phyloP scores from a whole-genome alignment of 2,888 invertebrate genomes.

The Synanthedon myopaeformis region DNA sequence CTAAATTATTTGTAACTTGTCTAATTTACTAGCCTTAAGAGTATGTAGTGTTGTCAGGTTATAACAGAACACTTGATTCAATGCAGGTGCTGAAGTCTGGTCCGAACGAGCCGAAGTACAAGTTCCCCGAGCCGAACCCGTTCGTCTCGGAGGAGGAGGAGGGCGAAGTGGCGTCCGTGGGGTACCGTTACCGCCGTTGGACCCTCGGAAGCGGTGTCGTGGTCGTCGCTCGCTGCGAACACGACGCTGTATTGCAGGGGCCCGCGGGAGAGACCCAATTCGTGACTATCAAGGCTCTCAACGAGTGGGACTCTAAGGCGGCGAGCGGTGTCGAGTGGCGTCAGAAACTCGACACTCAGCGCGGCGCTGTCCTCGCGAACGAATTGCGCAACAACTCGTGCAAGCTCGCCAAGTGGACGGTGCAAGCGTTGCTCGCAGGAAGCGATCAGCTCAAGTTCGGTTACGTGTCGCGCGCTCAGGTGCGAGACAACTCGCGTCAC shows the following conservation, averaged over 20 bases:
- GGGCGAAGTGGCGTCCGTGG: conserved; percentile 93
- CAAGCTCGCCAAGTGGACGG: conserved; percentile 99
- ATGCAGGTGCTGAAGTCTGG: conserved; percentile 75
- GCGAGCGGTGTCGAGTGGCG: conserved; percentile 99
- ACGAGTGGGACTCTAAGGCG: conserved; percentile 98
- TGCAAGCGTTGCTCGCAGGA: conserved; percentile 91
- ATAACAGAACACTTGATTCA: too few relatives aligned
- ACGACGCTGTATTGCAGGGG: conserved; percentile 92
- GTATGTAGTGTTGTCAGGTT: too few relatives aligned
- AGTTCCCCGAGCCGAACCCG: conserved; percentile 92
- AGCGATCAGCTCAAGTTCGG: conserved; percentile 99
- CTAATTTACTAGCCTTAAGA: too few relatives aligned
- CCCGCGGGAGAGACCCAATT: conserved; percentile 92
- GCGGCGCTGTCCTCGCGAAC: conserved; percentile 97
- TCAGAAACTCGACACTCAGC: conserved; percentile 95
- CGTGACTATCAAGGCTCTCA: conserved; percentile 95
- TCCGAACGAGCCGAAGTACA: conserved; percentile 82
- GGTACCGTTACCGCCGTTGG: conserved; percentile 97
- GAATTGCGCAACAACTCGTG: conserved; percentile 99
- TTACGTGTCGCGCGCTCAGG: conserved; percentile 95
- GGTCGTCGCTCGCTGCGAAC: conserved; percentile 94
- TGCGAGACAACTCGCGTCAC: conserved; percentile 95
- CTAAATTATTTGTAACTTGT: too few relatives aligned
- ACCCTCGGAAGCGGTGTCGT: conserved; percentile 92
- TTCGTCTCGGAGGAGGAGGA: conserved; percentile 94